Evolutionary conservation across 2,113 vertebrate species (phyloP).

Genomic region (Astur gentilis): DNA sequence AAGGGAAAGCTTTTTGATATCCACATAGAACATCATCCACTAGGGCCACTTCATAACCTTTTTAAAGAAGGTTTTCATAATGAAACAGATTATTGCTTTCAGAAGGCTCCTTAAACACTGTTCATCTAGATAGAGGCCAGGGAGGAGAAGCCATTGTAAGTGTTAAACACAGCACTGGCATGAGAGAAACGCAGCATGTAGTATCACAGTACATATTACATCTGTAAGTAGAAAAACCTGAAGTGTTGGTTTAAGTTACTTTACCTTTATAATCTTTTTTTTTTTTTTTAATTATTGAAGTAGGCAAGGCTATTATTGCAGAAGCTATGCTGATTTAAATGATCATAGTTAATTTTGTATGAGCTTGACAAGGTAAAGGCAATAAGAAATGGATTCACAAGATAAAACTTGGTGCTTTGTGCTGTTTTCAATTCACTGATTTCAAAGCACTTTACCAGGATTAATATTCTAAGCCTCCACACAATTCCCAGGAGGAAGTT

Average conservation of each 20-base stretch:
- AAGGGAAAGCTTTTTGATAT: not conserved
- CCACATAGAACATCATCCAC: not conserved
- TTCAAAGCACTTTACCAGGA: constrained; percentile 33
- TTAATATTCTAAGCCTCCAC: constrained; percentile 47
- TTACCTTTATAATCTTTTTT: not conserved
- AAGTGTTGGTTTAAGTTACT: not conserved
- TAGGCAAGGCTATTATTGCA: not conserved
- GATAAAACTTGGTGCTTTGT: constrained; percentile 15
- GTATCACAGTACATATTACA: not conserved
- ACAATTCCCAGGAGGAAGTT: constrained; percentile 26
- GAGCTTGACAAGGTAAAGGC: not conserved
- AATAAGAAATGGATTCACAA: not conserved
- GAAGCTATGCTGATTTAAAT: not conserved
- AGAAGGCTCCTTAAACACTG: not conserved
- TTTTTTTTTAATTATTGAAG: not conserved
- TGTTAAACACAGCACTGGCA: not conserved
- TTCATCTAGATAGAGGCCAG: not conserved
- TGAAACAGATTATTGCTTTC: not conserved
- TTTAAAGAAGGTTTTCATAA: not conserved
- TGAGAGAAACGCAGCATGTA: not conserved
- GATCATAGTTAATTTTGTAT: not conserved
- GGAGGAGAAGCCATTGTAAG: not conserved
- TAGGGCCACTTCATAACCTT: not conserved
- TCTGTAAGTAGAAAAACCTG: not conserved
- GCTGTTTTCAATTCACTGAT: constrained; percentile 32